Evolutionary conservation across 2,888 invertebrate genomes (phyloP).

Genomic region (Plemyria rubiginata): DNA sequence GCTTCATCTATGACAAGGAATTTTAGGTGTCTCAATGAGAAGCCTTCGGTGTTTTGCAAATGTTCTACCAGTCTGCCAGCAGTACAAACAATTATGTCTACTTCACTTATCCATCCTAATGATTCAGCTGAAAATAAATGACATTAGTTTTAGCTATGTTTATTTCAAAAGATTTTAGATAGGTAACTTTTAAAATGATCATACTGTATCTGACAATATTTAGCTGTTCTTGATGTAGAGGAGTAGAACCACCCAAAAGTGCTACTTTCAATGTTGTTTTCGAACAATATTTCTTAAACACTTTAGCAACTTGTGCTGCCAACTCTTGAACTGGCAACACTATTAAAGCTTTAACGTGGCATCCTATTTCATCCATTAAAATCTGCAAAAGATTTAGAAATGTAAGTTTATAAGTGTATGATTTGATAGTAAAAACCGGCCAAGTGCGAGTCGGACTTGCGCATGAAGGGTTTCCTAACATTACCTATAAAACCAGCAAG

Average conservation of each 20-base stretch:
- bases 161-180: not conserved
- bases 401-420: not conserved
- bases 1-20: slow-evolving; percentile 98
- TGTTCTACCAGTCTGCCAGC: slow-evolving; percentile 97
- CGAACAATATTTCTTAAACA: slow-evolving; percentile 89
- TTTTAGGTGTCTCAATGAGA: slow-evolving; percentile 88
- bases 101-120: slow-evolving; percentile 85
- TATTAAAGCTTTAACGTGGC: slow-evolving; percentile 92
- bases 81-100: slow-evolving; percentile 96
- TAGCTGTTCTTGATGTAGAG: slow-evolving; percentile 88
- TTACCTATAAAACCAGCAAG: no score
- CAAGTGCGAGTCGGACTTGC: no score
- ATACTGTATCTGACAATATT: slow-evolving; percentile 83
- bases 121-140: slow-evolving; percentile 76
- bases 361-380: slow-evolving; percentile 86
- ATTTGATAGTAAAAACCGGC: no score
- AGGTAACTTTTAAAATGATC: slow-evolving; percentile 34
- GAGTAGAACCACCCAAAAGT: slow-evolving; percentile 88
- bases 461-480: no score
- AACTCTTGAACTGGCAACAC: slow-evolving; percentile 97
- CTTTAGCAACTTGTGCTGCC: slow-evolving; percentile 94
- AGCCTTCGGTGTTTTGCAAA: slow-evolving; percentile 92
- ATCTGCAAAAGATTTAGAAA: slow-evolving; percentile 61
- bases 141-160: not conserved
- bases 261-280: slow-evolving; percentile 89